These are phyloP conservation scores for Botia almorhae DNA, from an alignment of 2,797 vertebrate genomes.

Conservation along the genomic window DNA sequence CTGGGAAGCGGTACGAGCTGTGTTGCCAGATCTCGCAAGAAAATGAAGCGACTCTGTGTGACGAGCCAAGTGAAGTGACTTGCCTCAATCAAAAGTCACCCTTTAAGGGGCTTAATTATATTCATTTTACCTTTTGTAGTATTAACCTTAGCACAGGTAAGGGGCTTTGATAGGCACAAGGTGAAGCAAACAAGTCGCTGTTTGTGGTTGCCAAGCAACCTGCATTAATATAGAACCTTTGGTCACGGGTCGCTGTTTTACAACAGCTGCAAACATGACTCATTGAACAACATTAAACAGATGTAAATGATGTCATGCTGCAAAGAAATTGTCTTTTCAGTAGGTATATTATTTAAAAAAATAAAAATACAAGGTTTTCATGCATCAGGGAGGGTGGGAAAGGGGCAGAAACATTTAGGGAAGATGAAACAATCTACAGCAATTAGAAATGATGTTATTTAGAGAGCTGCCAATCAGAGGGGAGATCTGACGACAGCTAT, in stretches of 20 bases:
- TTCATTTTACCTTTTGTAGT: neutral
- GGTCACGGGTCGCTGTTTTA: neutral
- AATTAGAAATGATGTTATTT: neutral
- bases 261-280: neutral
- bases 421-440: neutral
- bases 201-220: conserved; percentile 5
- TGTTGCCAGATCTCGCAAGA: neutral
- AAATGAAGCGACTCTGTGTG: neutral
- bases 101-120: neutral
- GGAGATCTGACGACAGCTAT: neutral
- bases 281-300: neutral
- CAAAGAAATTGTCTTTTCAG: neutral
- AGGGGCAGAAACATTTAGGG: too few relatives aligned
- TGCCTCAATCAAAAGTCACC: neutral
- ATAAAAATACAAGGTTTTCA: too few relatives aligned
- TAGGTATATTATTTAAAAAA: neutral
- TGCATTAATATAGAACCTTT: neutral
- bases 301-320: neutral
- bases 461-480: neutral
- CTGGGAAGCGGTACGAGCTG: conserved; percentile 23
- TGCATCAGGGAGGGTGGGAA: too few relatives aligned
- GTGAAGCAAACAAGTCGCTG: neutral
- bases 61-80: neutral
- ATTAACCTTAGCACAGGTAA: neutral
- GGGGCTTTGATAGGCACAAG: neutral